These are phyloP conservation scores for Chionomys nivalis DNA, from an alignment of 2,113 vertebrate genomes.

Conservation along the genomic window DNA sequence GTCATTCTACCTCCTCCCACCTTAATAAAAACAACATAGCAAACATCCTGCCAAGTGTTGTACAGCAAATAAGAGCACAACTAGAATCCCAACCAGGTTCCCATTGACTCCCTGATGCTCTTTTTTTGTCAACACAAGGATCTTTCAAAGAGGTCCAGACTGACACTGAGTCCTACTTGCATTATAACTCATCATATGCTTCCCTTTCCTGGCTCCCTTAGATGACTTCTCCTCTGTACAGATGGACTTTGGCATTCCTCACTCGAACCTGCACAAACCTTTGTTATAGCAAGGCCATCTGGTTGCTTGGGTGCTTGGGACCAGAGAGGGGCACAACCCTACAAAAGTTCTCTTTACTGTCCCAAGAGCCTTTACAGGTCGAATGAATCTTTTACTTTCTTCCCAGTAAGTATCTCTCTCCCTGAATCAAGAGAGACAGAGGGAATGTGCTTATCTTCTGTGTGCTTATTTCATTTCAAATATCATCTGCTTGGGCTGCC, in stretches of 20 bases:
- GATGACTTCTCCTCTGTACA: neutral
- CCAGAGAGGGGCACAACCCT: accelerated
- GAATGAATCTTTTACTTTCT: neutral
- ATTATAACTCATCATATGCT: neutral
- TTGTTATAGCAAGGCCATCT: neutral
- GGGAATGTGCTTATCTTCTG: accelerated
- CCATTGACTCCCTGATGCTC: neutral
- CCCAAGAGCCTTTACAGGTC: accelerated
- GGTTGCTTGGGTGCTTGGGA: too few species aligned
- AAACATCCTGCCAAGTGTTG: neutral
- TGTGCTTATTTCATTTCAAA: neutral
- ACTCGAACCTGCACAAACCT: neutral
- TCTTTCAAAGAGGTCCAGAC: neutral
- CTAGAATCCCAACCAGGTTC: neutral
- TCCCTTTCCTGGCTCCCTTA: neutral
- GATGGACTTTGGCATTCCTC: neutral
- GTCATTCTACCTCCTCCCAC: neutral
- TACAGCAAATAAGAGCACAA: neutral
- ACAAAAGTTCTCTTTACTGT: neutral
- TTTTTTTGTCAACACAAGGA: neutral
- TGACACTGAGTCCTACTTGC: neutral
- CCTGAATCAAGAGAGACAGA: accelerated
- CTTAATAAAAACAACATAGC: neutral
- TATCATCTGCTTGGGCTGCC: neutral
- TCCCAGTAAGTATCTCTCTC: neutral